These are phyloP conservation scores for Sorex maritimensis DNA, from an alignment of 2,797 vertebrate genomes.

Conservation along the genomic window DNA sequence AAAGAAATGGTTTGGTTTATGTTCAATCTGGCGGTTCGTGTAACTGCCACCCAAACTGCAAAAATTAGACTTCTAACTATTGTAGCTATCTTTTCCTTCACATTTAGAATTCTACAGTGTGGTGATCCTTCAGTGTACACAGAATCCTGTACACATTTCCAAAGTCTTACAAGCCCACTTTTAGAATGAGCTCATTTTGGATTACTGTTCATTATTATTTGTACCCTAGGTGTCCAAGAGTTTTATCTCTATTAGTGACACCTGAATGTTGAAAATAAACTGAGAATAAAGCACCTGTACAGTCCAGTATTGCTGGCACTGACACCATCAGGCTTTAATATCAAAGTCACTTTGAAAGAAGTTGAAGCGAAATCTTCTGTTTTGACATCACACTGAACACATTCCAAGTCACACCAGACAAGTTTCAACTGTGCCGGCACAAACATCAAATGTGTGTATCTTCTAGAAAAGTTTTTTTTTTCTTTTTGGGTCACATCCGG, in stretches of 20 bases:
- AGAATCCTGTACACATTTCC: slow-evolving; percentile 48
- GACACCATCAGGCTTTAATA: slow-evolving; percentile 24
- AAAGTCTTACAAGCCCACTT: slow-evolving; percentile 40
- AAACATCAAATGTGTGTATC: neutral
- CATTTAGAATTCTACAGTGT: slow-evolving; percentile 15
- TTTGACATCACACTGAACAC: neutral
- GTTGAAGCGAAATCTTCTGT: slow-evolving; percentile 20
- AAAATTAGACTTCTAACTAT: slow-evolving; percentile 24
- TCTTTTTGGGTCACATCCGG: too few relatives aligned
- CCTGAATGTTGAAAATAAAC: slow-evolving; percentile 66
- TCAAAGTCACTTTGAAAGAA: slow-evolving; percentile 57
- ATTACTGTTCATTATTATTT: neutral
- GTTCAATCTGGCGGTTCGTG: slow-evolving; percentile 55
- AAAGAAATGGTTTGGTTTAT: neutral
- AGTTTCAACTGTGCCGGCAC: neutral
- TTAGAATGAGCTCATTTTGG: neutral
- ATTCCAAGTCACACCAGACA: slow-evolving; percentile 38
- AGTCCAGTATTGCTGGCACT: neutral
- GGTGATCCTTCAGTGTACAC: neutral
- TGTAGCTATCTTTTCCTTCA: neutral
- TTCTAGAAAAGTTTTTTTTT: neutral
- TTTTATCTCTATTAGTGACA: slow-evolving; percentile 51
- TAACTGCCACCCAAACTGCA: slow-evolving; percentile 61
- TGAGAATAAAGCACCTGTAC: neutral
- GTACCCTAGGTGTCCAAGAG: slow-evolving; percentile 30